phyloP scores from a whole-genome alignment of 2,888 invertebrate species.

The Ennomos fuscantarius region DNA sequence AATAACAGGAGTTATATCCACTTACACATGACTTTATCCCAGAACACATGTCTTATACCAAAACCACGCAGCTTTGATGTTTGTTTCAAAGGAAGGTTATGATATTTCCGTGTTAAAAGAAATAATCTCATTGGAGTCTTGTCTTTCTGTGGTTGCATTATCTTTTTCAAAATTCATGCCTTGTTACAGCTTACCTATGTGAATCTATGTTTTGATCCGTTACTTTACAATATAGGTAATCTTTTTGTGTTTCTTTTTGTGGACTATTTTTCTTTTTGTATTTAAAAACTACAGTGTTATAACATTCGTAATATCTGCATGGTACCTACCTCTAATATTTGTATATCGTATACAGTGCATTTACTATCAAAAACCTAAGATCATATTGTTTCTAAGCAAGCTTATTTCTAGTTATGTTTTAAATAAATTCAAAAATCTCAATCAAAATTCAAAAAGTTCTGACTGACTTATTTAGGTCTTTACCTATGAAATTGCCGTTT shows the following conservation, averaged over 20 bases:
- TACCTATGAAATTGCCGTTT: too few species aligned
- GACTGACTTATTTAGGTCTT: too few species aligned
- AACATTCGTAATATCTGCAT: background rate
- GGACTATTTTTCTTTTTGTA: too few species aligned
- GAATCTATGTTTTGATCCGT: too few species aligned
- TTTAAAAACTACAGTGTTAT: too few species aligned
- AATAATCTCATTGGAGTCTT: background rate
- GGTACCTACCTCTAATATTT: background rate
- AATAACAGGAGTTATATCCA: constrained; percentile 44
- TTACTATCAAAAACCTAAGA: background rate
- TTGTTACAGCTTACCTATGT: too few species aligned
- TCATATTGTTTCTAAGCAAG: background rate
- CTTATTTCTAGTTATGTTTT: too few species aligned
- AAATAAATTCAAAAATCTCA: too few species aligned
- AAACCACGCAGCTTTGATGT: constrained; percentile 49
- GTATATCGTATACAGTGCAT: background rate
- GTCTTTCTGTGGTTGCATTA: background rate
- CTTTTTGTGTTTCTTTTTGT: background rate
- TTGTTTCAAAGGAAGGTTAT: constrained; percentile 48
- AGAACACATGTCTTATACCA: constrained; percentile 43
- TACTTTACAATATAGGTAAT: background rate
- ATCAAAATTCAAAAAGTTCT: too few species aligned
- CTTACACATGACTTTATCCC: constrained; percentile 41
- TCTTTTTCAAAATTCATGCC: background rate
- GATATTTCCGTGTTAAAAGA: constrained; percentile 42